Conservation (phyloP, 2,113 vertebrate species). For the Dicerorhinus sumatrensis region DNA sequence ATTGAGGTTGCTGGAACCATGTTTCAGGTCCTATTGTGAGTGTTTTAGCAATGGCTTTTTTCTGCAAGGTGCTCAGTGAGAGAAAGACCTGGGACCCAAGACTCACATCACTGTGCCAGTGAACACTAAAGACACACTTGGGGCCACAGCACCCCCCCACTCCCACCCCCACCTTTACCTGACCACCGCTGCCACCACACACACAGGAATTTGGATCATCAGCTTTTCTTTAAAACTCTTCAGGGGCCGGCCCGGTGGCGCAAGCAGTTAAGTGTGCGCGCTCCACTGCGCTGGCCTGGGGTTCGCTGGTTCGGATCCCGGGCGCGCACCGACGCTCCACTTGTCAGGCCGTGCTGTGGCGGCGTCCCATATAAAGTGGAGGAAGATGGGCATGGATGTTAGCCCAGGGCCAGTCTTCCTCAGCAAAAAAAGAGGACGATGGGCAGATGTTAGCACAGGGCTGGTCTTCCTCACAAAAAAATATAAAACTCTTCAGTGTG, state of each 20-base stretch:
- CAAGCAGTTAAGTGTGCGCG: no score
- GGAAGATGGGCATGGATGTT: no score
- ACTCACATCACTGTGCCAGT: not conserved
- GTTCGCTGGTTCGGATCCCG: no score
- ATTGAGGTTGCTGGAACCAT: accelerated
- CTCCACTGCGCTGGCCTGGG: no score
- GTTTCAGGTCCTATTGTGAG: accelerated
- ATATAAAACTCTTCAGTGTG: not conserved
- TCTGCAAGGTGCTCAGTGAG: not conserved
- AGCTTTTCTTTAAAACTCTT: not conserved
- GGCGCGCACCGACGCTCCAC: no score
- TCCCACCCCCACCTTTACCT: accelerated
- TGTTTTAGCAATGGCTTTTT: not conserved
- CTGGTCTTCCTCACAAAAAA: no score
- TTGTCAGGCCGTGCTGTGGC: no score
- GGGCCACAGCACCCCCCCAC: accelerated
- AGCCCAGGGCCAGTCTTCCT: no score
- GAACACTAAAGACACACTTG: not conserved
- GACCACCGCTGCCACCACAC: accelerated
- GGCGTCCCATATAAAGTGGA: no score
- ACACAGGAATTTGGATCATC: not conserved
- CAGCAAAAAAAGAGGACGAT: no score
- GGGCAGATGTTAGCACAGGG: no score
- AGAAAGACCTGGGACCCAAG: not conserved
- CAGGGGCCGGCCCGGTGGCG: no score